These are phyloP conservation scores for Nothobranchius furzeri DNA, from an alignment of 2,113 vertebrate species.

Conservation along the genomic window DNA sequence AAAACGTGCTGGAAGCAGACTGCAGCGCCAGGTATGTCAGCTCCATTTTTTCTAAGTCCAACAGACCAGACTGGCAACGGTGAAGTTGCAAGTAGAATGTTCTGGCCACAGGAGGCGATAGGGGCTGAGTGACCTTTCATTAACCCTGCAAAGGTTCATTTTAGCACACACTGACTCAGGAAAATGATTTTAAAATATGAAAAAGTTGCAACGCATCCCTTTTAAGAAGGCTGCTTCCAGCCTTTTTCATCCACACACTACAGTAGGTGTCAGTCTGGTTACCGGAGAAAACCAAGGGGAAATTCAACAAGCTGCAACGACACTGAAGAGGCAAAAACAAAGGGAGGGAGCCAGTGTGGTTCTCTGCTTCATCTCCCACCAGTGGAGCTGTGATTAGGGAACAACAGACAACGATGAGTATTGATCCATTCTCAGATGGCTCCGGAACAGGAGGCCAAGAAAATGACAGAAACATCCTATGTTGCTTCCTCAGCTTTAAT, in stretches of 20 bases:
- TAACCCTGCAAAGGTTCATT: no score
- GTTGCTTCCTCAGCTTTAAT: slow-evolving; percentile 43
- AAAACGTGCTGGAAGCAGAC: no score
- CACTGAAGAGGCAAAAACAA: not conserved
- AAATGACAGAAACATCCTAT: slow-evolving; percentile 56
- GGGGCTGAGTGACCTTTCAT: no score
- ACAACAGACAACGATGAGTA: slow-evolving; percentile 64
- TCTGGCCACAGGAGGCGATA: no score
- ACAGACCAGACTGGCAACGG: no score
- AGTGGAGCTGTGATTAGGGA: slow-evolving; percentile 66
- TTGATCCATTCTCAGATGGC: slow-evolving; percentile 65
- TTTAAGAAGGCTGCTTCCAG: not conserved
- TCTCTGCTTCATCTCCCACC: slow-evolving; percentile 56
- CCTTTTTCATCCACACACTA: not conserved
- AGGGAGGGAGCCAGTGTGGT: slow-evolving; percentile 20
- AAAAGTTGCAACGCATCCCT: no score
- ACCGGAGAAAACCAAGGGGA: slow-evolving; percentile 8
- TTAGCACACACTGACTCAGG: no score
- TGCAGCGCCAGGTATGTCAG: no score
- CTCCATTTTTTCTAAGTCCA: no score
- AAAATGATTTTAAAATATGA: no score
- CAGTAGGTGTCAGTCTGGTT: slow-evolving; percentile 47
- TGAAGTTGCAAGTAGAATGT: no score
- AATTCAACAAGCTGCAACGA: slow-evolving; percentile 7
- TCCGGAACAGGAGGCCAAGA: slow-evolving; percentile 48